Evolutionary conservation across 1,140 invertebrate species (phyloP).

Genomic region (Lepidurus couesii): DNA sequence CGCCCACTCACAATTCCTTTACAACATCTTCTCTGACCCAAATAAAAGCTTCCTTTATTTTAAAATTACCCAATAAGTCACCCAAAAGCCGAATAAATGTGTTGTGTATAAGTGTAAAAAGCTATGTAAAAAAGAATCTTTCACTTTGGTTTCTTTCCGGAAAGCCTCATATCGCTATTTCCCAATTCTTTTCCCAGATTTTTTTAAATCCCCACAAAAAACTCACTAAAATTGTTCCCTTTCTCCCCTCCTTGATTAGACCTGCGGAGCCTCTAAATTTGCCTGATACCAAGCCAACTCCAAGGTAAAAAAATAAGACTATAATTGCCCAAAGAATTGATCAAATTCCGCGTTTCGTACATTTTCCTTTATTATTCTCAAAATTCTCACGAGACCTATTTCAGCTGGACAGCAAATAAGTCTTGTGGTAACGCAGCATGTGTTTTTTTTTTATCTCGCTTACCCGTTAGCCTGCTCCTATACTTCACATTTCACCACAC

Average conservation of each 20-base stretch:
- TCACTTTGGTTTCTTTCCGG: too few relatives aligned
- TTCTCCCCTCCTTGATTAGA: conserved; percentile 18
- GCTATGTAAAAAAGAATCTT: background rate
- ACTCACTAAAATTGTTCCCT: conserved; percentile 1
- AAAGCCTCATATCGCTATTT: background rate
- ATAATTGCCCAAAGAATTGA: too few relatives aligned
- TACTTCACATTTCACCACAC: too few relatives aligned
- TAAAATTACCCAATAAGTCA: background rate
- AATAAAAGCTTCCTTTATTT: background rate
- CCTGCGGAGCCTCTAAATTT: conserved; percentile 13
- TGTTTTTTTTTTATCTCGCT: too few relatives aligned
- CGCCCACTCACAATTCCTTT: background rate
- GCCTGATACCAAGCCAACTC: conserved; percentile 17
- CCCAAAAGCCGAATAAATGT: background rate
- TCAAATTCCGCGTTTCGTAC: too few relatives aligned
- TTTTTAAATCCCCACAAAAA: background rate
- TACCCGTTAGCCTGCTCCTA: too few relatives aligned
- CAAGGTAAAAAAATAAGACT: background rate
- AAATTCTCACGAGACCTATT: too few relatives aligned
- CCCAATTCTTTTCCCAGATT: background rate
- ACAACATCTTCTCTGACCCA: background rate
- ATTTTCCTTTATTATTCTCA: too few relatives aligned
- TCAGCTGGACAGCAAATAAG: too few relatives aligned
- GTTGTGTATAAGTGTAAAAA: background rate
- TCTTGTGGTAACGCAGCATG: too few relatives aligned